phyloP scores from a whole-genome alignment of 2,888 invertebrate species.

The Crepidodera aurea region DNA sequence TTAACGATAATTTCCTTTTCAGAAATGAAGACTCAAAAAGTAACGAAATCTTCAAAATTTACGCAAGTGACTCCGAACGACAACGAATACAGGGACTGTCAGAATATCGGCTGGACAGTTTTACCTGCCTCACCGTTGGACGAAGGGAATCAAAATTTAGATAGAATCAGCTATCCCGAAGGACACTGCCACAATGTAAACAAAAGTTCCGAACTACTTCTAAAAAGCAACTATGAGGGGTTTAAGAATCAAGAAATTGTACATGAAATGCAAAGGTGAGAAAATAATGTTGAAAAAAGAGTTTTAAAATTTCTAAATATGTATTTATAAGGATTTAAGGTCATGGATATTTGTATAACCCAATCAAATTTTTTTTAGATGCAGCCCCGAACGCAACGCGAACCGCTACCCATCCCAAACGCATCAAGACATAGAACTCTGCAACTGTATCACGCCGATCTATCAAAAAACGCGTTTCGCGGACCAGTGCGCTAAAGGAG shows the following conservation, averaged over 20 bases:
- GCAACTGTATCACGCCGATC: constrained; percentile 54
- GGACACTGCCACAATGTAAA: constrained; percentile 46
- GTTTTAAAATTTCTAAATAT: too few relatives aligned
- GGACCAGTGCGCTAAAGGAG: constrained; percentile 49
- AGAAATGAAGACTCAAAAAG: constrained; percentile 46
- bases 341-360: too few relatives aligned
- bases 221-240: constrained; percentile 48
- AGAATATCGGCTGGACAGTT: constrained; percentile 53
- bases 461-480: constrained; percentile 49
- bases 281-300: background rate
- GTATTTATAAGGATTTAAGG: too few relatives aligned
- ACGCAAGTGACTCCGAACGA: constrained; percentile 58
- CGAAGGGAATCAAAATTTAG: constrained; percentile 50
- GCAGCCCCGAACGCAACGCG: constrained; percentile 52
- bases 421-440: constrained; percentile 53
- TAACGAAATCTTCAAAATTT: constrained; percentile 59
- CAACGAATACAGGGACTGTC: constrained; percentile 56
- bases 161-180: constrained; percentile 42
- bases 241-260: constrained; percentile 44
- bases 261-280: constrained; percentile 46
- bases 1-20: too few relatives aligned
- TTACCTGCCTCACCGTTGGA: constrained; percentile 44
- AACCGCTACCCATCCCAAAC: constrained; percentile 43
- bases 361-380: constrained; percentile 41
- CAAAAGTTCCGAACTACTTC: constrained; percentile 54